phyloP scores from a whole-genome alignment of 2,113 vertebrate species.

The Callospermophilus lateralis region DNA sequence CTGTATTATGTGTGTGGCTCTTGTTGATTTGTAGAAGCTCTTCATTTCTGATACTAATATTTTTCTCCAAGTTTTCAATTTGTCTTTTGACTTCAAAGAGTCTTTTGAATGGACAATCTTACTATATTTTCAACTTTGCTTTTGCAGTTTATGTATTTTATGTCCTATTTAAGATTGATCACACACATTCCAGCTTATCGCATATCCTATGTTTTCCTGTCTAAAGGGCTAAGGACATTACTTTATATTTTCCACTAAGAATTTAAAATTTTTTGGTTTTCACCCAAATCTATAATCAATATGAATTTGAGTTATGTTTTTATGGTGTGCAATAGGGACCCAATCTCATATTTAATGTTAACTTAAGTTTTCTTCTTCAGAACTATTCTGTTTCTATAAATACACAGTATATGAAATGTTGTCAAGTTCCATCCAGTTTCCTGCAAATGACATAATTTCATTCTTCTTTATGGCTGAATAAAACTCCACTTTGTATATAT shows the following conservation, averaged over 20 bases:
- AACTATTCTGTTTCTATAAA: neutral
- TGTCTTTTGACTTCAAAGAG: neutral
- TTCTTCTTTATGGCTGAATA: too few species aligned
- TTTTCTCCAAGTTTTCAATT: neutral
- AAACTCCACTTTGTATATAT: too few species aligned
- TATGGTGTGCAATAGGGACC: neutral
- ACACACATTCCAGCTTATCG: too few species aligned
- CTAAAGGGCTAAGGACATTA: neutral
- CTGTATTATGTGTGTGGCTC: neutral
- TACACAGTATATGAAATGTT: neutral
- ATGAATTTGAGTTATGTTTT: neutral
- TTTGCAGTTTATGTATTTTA: constrained; percentile 14
- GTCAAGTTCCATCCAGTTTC: neutral
- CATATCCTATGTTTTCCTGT: neutral
- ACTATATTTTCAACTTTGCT: neutral
- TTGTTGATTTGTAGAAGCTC: neutral
- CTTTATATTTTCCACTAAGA: neutral
- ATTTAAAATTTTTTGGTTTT: neutral
- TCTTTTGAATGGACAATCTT: neutral
- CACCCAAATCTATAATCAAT: neutral
- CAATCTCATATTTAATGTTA: neutral
- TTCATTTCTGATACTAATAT: neutral
- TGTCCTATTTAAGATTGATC: neutral
- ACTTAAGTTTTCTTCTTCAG: neutral
- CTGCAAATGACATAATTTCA: neutral